A percentile compares a stretch with the other conserved stretches of the same genome.
Conservation (phyloP, 2,888 invertebrate genomes). For the Zygothrica quintamaculata region DNA sequence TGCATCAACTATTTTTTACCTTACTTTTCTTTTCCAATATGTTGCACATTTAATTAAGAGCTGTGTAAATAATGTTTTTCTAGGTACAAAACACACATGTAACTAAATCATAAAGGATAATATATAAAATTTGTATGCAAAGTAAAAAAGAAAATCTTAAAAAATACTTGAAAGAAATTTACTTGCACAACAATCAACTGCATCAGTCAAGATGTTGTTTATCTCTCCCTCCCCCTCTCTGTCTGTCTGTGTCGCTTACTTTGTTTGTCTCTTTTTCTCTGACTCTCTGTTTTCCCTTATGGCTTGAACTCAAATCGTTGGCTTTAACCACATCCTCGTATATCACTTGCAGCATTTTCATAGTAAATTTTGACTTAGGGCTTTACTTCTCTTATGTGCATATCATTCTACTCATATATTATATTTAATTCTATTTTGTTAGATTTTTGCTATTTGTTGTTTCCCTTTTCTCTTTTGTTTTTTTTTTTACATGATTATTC, state of each 20-base stretch:
- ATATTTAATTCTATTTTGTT: no score
- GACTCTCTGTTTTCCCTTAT: neutral
- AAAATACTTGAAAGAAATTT: constrained; percentile 4
- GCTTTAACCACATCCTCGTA: no score
- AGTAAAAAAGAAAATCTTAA: constrained; percentile 9
- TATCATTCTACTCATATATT: no score
- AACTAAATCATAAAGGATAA: no score
- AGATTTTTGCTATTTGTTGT: no score
- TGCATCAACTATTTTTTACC: neutral
- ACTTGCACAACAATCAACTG: neutral
- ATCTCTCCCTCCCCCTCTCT: neutral
- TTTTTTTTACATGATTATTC: no score
- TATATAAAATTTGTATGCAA: no score
- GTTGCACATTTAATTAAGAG: constrained; percentile 67
- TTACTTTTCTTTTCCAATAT: constrained; percentile 41
- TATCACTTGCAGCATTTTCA: neutral
- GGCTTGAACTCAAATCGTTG: no score
- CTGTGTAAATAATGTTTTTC: constrained; percentile 30
- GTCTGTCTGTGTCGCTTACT: neutral
- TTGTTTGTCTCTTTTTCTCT: neutral
- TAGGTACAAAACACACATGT: neutral
- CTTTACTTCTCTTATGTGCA: no score
- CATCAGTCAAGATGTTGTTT: neutral
- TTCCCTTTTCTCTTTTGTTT: no score
- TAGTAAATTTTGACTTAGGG: no score